phyloP scores from a whole-genome alignment of 2,797 vertebrate genomes.

The Cossypha heuglini region DNA sequence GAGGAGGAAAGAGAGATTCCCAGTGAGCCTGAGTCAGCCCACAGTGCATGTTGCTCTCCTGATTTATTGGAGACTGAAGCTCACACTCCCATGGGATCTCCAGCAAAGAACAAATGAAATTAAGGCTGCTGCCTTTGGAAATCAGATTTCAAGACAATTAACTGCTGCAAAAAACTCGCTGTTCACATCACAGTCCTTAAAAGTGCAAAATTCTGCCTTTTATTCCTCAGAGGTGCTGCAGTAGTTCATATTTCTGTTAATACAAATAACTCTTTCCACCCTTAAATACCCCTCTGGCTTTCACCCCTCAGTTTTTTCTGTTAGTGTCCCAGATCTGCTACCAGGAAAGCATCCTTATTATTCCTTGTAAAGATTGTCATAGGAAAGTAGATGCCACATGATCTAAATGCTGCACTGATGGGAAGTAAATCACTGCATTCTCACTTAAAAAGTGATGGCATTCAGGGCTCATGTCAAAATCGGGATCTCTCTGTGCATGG shows the following conservation, averaged over 20 bases:
- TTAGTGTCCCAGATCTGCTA: neutral
- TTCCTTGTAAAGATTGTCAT: neutral
- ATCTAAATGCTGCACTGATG: neutral
- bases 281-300: neutral
- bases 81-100: neutral
- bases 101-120: conserved; percentile 34
- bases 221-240: neutral
- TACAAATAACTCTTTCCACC: neutral
- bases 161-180: neutral
- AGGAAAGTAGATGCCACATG: neutral
- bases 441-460: neutral
- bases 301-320: neutral
- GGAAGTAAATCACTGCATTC: neutral
- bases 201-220: neutral
- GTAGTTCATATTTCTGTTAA: neutral
- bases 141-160: conserved; percentile 45
- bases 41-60: neutral
- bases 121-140: conserved; percentile 33
- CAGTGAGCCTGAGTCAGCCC: neutral
- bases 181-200: neutral
- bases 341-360: neutral
- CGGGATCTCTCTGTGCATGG: neutral
- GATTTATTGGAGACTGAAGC: neutral
- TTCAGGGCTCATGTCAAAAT: neutral
- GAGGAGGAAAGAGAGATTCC: neutral